Conservation (phyloP, 2,113 vertebrate genomes). For the Sander vitreus region DNA sequence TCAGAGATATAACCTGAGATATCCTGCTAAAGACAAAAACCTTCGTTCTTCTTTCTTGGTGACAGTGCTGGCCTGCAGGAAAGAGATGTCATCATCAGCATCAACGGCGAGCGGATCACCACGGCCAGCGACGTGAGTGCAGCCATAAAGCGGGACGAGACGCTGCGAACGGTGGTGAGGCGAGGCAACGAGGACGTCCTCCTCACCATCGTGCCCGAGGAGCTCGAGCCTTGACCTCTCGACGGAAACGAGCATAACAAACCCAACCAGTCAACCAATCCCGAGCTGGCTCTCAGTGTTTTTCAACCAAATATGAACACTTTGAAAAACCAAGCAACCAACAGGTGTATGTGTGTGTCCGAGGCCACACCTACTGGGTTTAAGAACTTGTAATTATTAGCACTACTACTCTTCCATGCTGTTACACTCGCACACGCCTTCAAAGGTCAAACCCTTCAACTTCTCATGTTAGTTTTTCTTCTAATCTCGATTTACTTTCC, state of each 20-base stretch:
- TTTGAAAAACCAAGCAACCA: slow-evolving; percentile 37
- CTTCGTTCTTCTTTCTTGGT: neutral
- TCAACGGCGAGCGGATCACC: slow-evolving; percentile 91
- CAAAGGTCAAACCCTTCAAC: neutral
- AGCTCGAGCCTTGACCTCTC: slow-evolving; percentile 91
- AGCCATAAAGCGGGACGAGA: slow-evolving; percentile 89
- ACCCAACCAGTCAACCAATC: slow-evolving; percentile 64
- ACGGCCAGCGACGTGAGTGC: slow-evolving; percentile 95
- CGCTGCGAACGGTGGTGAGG: slow-evolving; percentile 90
- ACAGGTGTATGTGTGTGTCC: slow-evolving; percentile 36
- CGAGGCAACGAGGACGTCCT: slow-evolving; percentile 95
- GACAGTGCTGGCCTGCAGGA: slow-evolving; percentile 93
- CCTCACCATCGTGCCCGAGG: slow-evolving; percentile 91
- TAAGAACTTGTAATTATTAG: slow-evolving; percentile 50
- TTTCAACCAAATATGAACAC: slow-evolving; percentile 78
- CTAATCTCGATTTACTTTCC: slow-evolving; percentile 5
- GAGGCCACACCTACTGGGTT: slow-evolving; percentile 23
- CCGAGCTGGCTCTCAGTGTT: slow-evolving; percentile 88
- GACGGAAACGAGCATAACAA: slow-evolving; percentile 28
- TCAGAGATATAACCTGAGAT: neutral
- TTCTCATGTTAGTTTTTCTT: slow-evolving; percentile 23
- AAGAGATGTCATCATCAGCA: slow-evolving; percentile 97
- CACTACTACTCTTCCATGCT: slow-evolving; percentile 10
- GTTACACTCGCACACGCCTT: neutral
- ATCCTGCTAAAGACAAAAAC: neutral